phyloP scores from a whole-genome alignment of 2,888 invertebrate genomes.

The Agriopis leucophaearia region DNA sequence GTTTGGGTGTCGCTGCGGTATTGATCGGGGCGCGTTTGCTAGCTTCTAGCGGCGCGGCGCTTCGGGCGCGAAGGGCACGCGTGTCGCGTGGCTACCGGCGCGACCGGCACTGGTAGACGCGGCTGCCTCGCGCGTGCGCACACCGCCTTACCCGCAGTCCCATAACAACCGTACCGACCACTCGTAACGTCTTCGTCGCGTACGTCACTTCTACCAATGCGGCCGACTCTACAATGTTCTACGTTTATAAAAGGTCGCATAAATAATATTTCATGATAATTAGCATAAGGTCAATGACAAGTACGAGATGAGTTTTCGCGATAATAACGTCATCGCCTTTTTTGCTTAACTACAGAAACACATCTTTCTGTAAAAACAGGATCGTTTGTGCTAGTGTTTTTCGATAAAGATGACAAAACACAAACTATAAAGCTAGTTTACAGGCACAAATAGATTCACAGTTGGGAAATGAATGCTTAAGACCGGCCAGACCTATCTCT shows the following conservation, averaged over 20 bases:
- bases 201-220: constrained; percentile 36
- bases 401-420: not conserved
- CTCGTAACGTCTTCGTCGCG: constrained; percentile 17
- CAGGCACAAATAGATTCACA: no score
- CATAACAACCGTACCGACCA: constrained; percentile 28
- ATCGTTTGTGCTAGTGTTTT: not conserved
- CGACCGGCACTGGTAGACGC: constrained; percentile 77
- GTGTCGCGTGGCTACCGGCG: constrained; percentile 82
- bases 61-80: constrained; percentile 64
- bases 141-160: constrained; percentile 41
- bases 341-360: not conserved
- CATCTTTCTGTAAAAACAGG: not conserved
- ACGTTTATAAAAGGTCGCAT: constrained; percentile 6
- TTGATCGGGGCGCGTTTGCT: constrained; percentile 50
- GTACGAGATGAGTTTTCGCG: constrained; percentile 16
- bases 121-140: constrained; percentile 75
- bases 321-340: constrained; percentile 12
- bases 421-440: no score
- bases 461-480: no score
- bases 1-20: constrained; percentile 54
- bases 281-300: constrained; percentile 28
- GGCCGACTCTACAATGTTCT: not conserved
- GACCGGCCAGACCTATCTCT: no score
- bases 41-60: constrained; percentile 8
- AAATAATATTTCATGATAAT: constrained; percentile 7